Evolutionary conservation across 53 echinoderm and acorn worm genomes (phyloP), one percentile per base, ranked within the genome.

Genomic region (Luidia sarsii): DNA sequence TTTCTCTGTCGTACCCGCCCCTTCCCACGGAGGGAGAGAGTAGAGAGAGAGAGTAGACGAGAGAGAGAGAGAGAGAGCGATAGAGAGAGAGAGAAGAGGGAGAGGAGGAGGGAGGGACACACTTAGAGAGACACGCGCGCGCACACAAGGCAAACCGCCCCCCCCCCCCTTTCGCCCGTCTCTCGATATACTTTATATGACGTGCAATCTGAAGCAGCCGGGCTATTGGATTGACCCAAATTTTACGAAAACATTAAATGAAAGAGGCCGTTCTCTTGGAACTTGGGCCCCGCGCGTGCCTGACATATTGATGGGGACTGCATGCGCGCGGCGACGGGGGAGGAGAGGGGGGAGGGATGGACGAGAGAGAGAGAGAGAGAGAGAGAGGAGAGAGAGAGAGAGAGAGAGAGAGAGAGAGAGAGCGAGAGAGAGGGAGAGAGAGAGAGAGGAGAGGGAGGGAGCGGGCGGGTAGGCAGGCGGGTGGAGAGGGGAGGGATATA

Each of bases 201-300:
- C 54, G 72, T 36, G 72, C 27, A 54, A 56, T 72, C 32, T 72
- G 56, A 72, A 72, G 57, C 57, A 72, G 57, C n/a, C 57, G 24
- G 38, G 55, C 72, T 72, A 72, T 72, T 50, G 72, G 72, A 53
- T 72, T 72, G 72, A 72, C 72, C 72, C 41, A 72, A 72, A 72
- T 72, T 72, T 72, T 72, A 72, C 38, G 57, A 72, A 72, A 56
- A 56, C 72, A 72, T 37, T 56, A 38, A 55, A 72, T 72, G 72
- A 72, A 54, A 50, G 53, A 35, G 72, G 72, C 36, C 31, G 72
- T 36, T 72, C 35, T n/a, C n/a, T n/a, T 35, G 50, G 50, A 63
- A 63, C 63, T 72, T 54, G 28, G 56, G 6, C 6, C 34, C 38
- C 35, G 72, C 56, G 50, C n/a, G 54, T 55, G 55, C 56, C 32